Evolutionary conservation across 2,888 invertebrate species (phyloP).

Genomic region (Formica aserva): DNA sequence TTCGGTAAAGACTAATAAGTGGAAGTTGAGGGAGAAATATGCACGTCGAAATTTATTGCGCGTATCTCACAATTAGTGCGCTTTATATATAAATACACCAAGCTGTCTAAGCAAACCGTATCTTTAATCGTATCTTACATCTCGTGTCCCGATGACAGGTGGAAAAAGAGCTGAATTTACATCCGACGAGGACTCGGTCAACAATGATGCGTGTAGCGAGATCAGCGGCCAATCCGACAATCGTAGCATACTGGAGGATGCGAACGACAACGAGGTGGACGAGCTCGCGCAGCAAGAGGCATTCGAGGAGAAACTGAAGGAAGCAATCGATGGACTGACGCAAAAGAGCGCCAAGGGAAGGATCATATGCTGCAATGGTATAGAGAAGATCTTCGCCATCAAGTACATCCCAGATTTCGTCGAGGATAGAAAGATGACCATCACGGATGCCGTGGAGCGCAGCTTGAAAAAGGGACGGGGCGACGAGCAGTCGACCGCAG

Average conservation of each 20-base stretch:
- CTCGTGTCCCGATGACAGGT: conserved; percentile 55
- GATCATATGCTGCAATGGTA: conserved; percentile 89
- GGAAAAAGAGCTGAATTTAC: conserved; percentile 88
- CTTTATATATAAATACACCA: neutral
- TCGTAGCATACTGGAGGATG: conserved; percentile 89
- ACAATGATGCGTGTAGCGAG: conserved; percentile 93
- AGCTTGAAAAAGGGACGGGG: conserved; percentile 94
- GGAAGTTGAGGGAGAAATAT: neutral
- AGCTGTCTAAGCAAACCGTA: neutral
- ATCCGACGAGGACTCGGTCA: conserved; percentile 92
- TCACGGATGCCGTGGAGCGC: conserved; percentile 93
- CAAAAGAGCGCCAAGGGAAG: conserved; percentile 96
- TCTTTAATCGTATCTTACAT: neutral
- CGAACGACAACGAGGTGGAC: conserved; percentile 87
- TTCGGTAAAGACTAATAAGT: neutral
- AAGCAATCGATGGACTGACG: conserved; percentile 94
- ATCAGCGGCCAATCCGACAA: conserved; percentile 93
- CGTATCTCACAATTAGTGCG: neutral
- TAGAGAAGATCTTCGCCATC: conserved; percentile 92
- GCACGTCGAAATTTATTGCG: neutral
- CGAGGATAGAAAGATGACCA: conserved; percentile 91
- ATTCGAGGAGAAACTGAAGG: conserved; percentile 95
- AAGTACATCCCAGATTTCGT: conserved; percentile 93
- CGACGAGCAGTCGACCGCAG: conserved; percentile 93
- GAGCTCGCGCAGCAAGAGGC: conserved; percentile 90